Base-by-base conservation (phyloP, 2,113 vertebrate species). In the Axis porcinus region DNA sequence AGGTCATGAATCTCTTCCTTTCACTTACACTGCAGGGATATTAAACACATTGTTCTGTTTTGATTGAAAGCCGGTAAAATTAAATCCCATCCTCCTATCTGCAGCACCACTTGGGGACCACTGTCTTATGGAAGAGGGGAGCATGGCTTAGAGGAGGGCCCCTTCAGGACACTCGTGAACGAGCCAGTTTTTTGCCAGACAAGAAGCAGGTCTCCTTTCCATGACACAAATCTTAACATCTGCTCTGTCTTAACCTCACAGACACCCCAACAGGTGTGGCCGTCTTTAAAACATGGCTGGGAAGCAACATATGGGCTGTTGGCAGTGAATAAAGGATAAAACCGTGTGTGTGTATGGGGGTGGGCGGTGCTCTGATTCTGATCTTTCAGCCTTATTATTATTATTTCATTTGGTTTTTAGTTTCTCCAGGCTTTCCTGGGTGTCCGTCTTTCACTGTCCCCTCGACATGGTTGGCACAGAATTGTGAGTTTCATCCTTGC, bases 241-340 rank as follows among this genome's bases (percentile, higher is more conserved):
- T 99, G 99, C 98, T 98, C 96, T 94, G 88, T 98, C 98, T 98
- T 96, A 98, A 97, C 98, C 98, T 98, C 98, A 67, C 98, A 99
- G 99, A 99, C 98, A 94, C 85, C 95, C 84, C 99, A 98, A 98
- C 99, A 99, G 99, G 99, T 99, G 98, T 97, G 95, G 78, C 50
- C 64, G 40, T 98, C 98, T 96, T 94, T 88, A 87, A 96, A 94
- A 97, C 43, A 6, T 17, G 62, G 95, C 98, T 93, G 25, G 76
- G 97, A 98, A 98, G 98, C 97, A 97, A 62, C 98, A 98, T 98
- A 98, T 98, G 98, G 99, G 91, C 97, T 25, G 93, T 50, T 95
- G 96, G 98, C 98, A 96, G 94, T 95, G 98, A 98, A 98, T 94
- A 98, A 98, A 98, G 98, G 96, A 89, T 81, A 86, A 97, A 98